phyloP scores from a whole-genome alignment of 2,888 invertebrate genomes.

The Tetrapedia diversipes region DNA sequence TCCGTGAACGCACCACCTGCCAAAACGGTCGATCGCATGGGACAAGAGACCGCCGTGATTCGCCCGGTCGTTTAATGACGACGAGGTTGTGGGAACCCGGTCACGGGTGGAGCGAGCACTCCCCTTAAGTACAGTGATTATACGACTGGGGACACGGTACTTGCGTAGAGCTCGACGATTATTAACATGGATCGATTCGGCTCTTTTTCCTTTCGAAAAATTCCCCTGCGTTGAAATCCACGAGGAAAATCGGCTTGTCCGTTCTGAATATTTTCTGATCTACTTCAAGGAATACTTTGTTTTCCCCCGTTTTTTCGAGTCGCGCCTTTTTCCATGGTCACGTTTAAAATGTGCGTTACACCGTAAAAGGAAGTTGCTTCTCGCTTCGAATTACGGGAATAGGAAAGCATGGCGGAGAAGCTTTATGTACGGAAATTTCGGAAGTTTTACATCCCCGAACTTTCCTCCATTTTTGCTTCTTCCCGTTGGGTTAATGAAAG shows the following conservation, averaged over 20 bases:
- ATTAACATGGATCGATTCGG: conserved; percentile 55
- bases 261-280: no score
- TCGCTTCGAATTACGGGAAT: no score
- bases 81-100: conserved; percentile 81
- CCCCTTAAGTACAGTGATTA: conserved; percentile 80
- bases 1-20: conserved; percentile 71
- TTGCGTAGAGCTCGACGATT: conserved; percentile 72
- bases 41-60: conserved; percentile 61
- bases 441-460: background rate
- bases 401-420: no score
- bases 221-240: conserved; percentile 13
- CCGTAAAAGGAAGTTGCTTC: no score
- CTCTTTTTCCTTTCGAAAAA: conserved; percentile 41
- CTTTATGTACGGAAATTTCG: no score
- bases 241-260: conserved; percentile 21
- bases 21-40: conserved; percentile 66
- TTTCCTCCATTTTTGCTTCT: background rate
- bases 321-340: no score
- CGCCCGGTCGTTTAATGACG: conserved; percentile 67
- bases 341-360: no score
- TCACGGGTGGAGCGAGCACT: conserved; percentile 74
- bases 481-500: conserved; percentile 39
- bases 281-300: no score
- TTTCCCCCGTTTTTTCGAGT: no score
- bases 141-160: conserved; percentile 77